Evolutionary conservation across 2,888 invertebrate species (phyloP).

Genomic region (Papilio protenor): DNA sequence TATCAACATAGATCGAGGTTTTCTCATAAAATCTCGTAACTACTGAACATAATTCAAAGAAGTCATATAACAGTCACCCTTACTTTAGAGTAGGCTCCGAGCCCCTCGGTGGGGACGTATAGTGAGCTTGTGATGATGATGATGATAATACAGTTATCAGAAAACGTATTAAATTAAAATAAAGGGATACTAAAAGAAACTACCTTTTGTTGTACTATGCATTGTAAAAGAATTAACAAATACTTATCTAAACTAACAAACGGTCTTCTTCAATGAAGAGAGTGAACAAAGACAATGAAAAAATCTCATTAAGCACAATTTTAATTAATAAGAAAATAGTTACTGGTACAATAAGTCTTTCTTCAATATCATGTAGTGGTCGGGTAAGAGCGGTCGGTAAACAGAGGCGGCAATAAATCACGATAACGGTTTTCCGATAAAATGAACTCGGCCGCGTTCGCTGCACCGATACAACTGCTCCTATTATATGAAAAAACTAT

Average conservation of each 20-base stretch:
- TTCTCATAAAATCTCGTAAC: not conserved
- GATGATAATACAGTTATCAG: no score
- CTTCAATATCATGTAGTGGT: slow-evolving; percentile 24
- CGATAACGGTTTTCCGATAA: slow-evolving; percentile 80
- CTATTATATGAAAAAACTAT: slow-evolving; percentile 30
- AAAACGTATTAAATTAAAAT: no score
- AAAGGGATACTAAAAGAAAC: no score
- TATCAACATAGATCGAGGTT: not conserved
- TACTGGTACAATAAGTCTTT: slow-evolving; percentile 31
- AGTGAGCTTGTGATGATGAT: no score
- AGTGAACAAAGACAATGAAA: not conserved
- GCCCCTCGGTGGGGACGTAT: no score
- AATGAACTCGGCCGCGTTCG: slow-evolving; percentile 63
- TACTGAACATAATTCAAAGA: not conserved
- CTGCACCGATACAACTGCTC: slow-evolving; percentile 29
- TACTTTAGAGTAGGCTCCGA: no score
- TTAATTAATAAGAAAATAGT: slow-evolving; percentile 13
- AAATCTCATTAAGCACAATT: slow-evolving; percentile 5
- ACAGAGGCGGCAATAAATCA: slow-evolving; percentile 76
- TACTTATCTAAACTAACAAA: no score
- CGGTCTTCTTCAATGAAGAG: no score
- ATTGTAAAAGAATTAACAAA: no score
- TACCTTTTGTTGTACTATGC: no score
- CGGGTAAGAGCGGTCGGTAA: slow-evolving; percentile 54
- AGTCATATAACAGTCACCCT: no score